A percentile compares a stretch with the other conserved stretches of the same genome.
phyloP scores from a whole-genome alignment of 1,140 invertebrate species.

The Lordiphosa collinella region DNA sequence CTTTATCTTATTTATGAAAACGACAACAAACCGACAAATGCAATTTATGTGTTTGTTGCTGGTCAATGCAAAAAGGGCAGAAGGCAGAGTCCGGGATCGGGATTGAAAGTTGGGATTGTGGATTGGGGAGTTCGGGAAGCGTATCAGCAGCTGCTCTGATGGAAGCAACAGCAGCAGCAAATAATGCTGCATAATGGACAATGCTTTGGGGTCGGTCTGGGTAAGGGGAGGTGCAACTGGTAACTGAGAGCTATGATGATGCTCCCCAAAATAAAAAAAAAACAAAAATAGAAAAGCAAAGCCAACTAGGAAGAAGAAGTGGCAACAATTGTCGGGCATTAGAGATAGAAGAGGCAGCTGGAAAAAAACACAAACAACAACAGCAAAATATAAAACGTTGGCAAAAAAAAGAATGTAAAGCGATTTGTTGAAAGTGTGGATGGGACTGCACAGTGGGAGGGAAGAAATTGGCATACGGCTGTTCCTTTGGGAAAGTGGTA shows the following conservation, averaged over 20 bases:
- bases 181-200: conserved; percentile 76
- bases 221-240: conserved; percentile 16
- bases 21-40: conserved; percentile 80
- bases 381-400: conserved; percentile 34
- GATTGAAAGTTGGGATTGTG: conserved; percentile 1
- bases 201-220: conserved; percentile 29
- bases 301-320: conserved; percentile 68
- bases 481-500: background rate
- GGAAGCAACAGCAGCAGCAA: conserved; percentile 32
- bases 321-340: conserved; percentile 71
- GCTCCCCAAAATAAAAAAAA: conserved; percentile 63
- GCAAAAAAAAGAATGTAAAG: conserved; percentile 56
- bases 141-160: conserved; percentile 54
- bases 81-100: conserved; percentile 8
- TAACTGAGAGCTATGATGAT: conserved; percentile 34
- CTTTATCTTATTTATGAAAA: conserved; percentile 79
- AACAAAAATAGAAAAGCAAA: conserved; percentile 51
- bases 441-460: conserved; percentile 38
- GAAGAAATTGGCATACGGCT: background rate
- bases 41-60: conserved; percentile 78
- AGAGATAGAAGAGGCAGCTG: conserved; percentile 62
- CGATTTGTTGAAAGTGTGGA: conserved; percentile 67
- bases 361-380: conserved; percentile 31
- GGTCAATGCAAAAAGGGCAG: conserved; percentile 61
- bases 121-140: conserved; percentile 17